Conservation (phyloP, 2,888 invertebrate species). For the Brenthis daphne region DNA sequence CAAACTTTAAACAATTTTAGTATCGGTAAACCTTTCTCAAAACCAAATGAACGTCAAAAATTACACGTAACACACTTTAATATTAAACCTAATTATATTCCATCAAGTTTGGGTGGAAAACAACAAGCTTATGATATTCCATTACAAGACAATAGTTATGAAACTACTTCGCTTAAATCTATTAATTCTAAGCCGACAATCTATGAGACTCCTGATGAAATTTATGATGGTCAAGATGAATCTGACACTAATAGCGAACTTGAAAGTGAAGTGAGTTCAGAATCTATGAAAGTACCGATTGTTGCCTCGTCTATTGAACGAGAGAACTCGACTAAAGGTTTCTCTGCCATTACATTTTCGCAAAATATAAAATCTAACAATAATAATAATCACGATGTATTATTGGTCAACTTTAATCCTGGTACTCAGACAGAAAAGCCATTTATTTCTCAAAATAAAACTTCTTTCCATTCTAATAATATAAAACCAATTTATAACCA, state of each 20-base stretch:
- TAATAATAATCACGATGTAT: slow-evolving; percentile 45
- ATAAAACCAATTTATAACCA: slow-evolving; percentile 64
- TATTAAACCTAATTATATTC: slow-evolving; percentile 61
- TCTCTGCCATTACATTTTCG: neutral
- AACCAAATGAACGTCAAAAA: slow-evolving; percentile 51
- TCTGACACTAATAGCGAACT: slow-evolving; percentile 52
- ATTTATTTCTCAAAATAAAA: slow-evolving; percentile 62
- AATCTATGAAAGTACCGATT: slow-evolving; percentile 75
- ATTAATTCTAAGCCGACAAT: slow-evolving; percentile 54
- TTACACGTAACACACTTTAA: slow-evolving; percentile 49
- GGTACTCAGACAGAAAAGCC: slow-evolving; percentile 79
- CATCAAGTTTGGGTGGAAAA: slow-evolving; percentile 59
- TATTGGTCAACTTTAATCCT: slow-evolving; percentile 53
- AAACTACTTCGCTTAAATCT: slow-evolving; percentile 57
- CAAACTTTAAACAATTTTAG: slow-evolving; percentile 53
- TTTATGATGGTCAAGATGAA: slow-evolving; percentile 72
- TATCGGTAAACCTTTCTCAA: slow-evolving; percentile 68
- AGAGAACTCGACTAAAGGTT: slow-evolving; percentile 36
- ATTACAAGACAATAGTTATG: slow-evolving; percentile 69
- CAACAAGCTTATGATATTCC: slow-evolving; percentile 77
- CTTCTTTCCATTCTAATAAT: slow-evolving; percentile 62
- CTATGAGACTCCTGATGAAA: slow-evolving; percentile 73
- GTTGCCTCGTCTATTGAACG: slow-evolving; percentile 65
- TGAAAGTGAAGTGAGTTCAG: slow-evolving; percentile 74
- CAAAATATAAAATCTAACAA: slow-evolving; percentile 40